Percentiles rank a stretch among this genome's conserved stretches.
These are phyloP conservation scores for Patella depressa DNA, from an alignment of 2,888 invertebrate species.

Conservation along the genomic window DNA sequence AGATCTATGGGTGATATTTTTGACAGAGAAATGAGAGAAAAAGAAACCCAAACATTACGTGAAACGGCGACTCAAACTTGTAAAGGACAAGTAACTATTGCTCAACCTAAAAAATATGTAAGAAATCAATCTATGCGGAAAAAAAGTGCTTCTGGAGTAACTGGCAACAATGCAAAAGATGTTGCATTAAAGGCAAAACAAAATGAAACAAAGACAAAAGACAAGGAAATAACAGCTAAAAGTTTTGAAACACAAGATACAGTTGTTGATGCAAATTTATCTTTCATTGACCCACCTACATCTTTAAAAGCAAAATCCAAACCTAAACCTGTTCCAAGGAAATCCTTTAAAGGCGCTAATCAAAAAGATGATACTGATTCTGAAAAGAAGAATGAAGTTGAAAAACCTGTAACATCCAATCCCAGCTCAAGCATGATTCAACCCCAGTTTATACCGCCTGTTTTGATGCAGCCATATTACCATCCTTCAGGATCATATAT, in stretches of 20 bases:
- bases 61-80: conserved; percentile 62
- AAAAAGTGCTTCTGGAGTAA: conserved; percentile 7
- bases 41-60: conserved; percentile 53
- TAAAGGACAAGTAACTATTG: conserved; percentile 38
- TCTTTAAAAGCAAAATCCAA: conserved; percentile 37
- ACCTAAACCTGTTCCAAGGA: conserved; percentile 53
- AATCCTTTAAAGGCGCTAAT: conserved; percentile 38
- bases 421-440: conserved; percentile 19
- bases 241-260: conserved; percentile 33
- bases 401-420: neutral
- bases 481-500: conserved; percentile 19
- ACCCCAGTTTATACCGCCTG: conserved; percentile 17
- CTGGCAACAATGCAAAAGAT: conserved; percentile 17
- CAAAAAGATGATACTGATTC: conserved; percentile 20
- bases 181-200: conserved; percentile 19
- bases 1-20: conserved; percentile 55
- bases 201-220: conserved; percentile 18
- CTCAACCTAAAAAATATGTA: conserved; percentile 39
- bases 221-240: conserved; percentile 35
- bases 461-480: conserved; percentile 22
- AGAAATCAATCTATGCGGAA: neutral
- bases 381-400: conserved; percentile 10
- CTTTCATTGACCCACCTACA: conserved; percentile 19
- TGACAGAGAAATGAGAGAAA: conserved; percentile 40
- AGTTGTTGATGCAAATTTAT: conserved; percentile 19